A percentile compares a stretch with the other conserved stretches of the same genome.
Conservation (phyloP, 2,888 invertebrate species). For the Agrochola circellaris region DNA sequence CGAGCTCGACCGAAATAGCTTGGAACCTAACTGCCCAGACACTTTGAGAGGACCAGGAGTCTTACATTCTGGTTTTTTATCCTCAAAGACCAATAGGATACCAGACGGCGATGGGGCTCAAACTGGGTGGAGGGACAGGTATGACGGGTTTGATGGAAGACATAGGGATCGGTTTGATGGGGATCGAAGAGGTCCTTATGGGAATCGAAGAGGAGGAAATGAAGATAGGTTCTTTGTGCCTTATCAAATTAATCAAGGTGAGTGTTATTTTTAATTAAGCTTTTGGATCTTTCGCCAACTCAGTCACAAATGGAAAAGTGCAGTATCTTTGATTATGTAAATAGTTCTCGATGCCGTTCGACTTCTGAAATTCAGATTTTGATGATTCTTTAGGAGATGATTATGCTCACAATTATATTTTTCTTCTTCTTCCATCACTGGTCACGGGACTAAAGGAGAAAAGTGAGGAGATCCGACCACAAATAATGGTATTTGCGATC, state of each 20-base stretch:
- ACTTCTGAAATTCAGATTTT: too few species aligned
- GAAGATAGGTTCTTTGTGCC: slow-evolving; percentile 88
- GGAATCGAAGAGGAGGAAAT: slow-evolving; percentile 74
- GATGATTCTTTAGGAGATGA: too few species aligned
- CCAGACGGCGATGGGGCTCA: slow-evolving; percentile 52
- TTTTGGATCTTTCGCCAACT: not conserved
- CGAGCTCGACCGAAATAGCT: slow-evolving; percentile 93
- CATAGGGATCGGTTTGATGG: slow-evolving; percentile 72
- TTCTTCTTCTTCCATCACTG: too few species aligned
- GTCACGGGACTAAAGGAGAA: too few species aligned
- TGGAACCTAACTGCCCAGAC: slow-evolving; percentile 91
- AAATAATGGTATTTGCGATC: too few species aligned
- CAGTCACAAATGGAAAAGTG: not conserved
- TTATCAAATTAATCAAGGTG: slow-evolving; percentile 87
- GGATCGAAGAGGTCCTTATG: slow-evolving; percentile 71
- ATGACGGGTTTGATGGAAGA: slow-evolving; percentile 74
- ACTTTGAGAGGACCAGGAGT: slow-evolving; percentile 82
- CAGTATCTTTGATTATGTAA: too few species aligned
- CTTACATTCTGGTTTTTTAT: slow-evolving; percentile 86
- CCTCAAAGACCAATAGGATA: slow-evolving; percentile 80
- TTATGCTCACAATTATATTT: too few species aligned
- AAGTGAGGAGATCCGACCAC: too few species aligned
- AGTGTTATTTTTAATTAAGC: slow-evolving; percentile 58
- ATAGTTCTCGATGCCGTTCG: too few species aligned
- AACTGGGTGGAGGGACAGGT: slow-evolving; percentile 75